Evolutionary conservation across 2,797 vertebrate species (phyloP).

Genomic region (Sphenopsis melanotis): DNA sequence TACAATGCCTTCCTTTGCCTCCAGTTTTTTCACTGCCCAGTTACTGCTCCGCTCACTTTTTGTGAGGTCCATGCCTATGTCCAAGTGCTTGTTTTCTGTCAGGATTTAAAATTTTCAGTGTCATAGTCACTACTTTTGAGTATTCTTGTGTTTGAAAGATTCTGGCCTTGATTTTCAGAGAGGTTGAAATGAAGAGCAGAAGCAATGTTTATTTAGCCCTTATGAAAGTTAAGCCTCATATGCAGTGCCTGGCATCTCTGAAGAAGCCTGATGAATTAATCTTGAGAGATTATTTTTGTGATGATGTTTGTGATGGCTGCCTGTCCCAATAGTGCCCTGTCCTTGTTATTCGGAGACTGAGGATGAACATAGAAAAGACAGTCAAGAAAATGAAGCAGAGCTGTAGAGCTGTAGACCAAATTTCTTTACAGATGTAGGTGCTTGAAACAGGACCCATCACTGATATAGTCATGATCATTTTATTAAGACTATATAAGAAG

Average conservation of each 20-base stretch:
- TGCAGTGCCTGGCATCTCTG: background rate
- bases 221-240: background rate
- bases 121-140: background rate
- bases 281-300: background rate
- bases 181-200: conserved; percentile 32
- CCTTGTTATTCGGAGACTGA: background rate
- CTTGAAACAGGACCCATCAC: background rate
- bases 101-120: background rate
- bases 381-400: background rate
- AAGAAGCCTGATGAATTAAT: background rate
- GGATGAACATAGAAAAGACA: background rate
- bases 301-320: background rate
- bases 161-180: background rate
- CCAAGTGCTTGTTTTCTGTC: background rate
- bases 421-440: background rate
- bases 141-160: background rate
- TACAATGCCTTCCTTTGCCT: background rate
- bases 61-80: background rate
- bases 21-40: background rate
- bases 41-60: background rate
- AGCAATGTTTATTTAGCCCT: conserved; percentile 10
- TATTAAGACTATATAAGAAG: background rate
- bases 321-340: background rate
- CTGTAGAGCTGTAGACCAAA: background rate
- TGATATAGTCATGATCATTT: background rate